phyloP scores from a whole-genome alignment of 1,140 invertebrate species.

The Oreohelix idahoensis region DNA sequence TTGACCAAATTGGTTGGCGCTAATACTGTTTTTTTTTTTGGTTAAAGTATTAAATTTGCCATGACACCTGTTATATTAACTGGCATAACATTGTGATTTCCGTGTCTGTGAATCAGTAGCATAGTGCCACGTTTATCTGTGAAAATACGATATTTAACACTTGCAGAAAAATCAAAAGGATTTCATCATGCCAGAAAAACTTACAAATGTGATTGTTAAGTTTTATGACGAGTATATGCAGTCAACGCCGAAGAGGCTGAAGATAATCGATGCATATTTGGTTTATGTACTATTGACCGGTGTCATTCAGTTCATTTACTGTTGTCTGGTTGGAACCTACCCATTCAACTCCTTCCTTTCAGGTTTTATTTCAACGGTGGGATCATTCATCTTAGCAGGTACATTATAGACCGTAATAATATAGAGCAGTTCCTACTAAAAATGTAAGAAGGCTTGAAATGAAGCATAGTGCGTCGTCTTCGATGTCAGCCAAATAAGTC shows the following conservation, averaged over 20 bases:
- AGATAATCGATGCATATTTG: slow-evolving; percentile 97
- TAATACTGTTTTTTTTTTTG: no score
- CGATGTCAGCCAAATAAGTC: no score
- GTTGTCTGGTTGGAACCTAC: slow-evolving; percentile 97
- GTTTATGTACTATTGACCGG: slow-evolving; percentile 97
- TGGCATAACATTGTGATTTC: not conserved
- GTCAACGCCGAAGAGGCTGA: slow-evolving; percentile 92
- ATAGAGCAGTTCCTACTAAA: no score
- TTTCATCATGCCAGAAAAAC: slow-evolving; percentile 67
- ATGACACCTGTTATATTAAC: not conserved
- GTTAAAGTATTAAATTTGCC: not conserved
- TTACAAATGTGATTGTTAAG: slow-evolving; percentile 76
- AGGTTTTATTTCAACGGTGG: slow-evolving; percentile 98
- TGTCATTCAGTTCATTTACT: slow-evolving; percentile 95
- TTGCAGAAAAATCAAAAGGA: not conserved
- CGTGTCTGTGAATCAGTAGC: not conserved
- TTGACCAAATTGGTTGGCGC: no score
- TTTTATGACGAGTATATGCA: slow-evolving; percentile 90
- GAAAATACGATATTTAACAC: not conserved
- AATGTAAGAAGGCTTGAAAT: no score
- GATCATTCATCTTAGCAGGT: slow-evolving; percentile 96
- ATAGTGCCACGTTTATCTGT: not conserved
- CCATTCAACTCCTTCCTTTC: slow-evolving; percentile 99
- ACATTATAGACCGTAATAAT: slow-evolving; percentile 76
- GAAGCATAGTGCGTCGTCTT: no score